Evolutionary conservation across 2,113 vertebrate species (phyloP), one percentile per base, ranked within the genome.

Genomic region (Rhizomys pruinosus): DNA sequence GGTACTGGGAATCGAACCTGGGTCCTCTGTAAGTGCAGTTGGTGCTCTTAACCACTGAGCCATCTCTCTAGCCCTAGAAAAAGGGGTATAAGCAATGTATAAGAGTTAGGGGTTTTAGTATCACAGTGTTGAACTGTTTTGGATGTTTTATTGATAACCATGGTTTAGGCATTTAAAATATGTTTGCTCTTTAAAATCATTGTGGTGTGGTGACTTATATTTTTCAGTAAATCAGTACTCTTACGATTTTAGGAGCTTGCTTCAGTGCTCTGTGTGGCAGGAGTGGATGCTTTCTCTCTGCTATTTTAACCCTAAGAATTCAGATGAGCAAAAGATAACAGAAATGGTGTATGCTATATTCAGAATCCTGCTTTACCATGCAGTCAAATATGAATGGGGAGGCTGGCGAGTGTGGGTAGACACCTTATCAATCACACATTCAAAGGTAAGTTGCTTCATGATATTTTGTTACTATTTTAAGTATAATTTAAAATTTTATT

Each of bases 321-420:
- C 97, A 7, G 99, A 99, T 95, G 99, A 99, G 94, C 99, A 99
- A 98, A 99, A 99, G 98, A 99, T 99, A 98, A 99, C 99, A 5
- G 99, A 99, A 98, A 99, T 99, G 99, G 99, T 99, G 16, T 99
- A 99, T 92, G 99, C 99, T 96, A 98, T 99, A 98, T 99, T 99
- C 98, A 98, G 99, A 94, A 99, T 99, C 97, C 98, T 99, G 47
- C 99, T 99, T 82, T 99, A 99, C 98, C 99, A 99, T 91, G 99
- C 99, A 77, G 98, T 99, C 98, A 99, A 99, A 90, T 99, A 99
- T 11, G 99, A 99, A 96, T 99, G 99, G 99, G 99, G 99, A 87
- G 99, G 99, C 97, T 99, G 99, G 99, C 99, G 99, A 78, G 99
- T 99, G 93, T 99, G 99, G 99, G 99, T 99, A 89, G 99, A 99